These are phyloP conservation scores for Ormyrus rosae DNA, from an alignment of 2,888 invertebrate genomes.

Conservation along the genomic window DNA sequence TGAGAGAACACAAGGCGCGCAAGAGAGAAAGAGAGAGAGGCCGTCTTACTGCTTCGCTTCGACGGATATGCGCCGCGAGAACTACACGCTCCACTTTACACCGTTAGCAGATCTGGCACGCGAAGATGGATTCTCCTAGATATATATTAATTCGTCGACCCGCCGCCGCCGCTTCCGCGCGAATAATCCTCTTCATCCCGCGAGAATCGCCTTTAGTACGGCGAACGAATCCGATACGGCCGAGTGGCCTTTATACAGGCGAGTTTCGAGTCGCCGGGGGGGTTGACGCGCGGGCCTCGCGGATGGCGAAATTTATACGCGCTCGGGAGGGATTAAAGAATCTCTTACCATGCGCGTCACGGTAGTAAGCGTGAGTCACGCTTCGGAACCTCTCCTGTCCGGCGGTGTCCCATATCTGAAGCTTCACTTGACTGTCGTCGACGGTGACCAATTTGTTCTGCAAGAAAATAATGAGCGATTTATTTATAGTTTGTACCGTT, in stretches of 20 bases:
- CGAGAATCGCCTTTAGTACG: too few relatives aligned
- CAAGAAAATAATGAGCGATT: constrained; percentile 53
- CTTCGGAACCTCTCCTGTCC: constrained; percentile 96
- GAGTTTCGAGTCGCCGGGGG: neutral
- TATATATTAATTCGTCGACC: too few relatives aligned
- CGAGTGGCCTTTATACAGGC: neutral
- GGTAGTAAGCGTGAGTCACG: constrained; percentile 95
- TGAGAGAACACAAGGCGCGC: too few relatives aligned
- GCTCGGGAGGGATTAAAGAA: constrained; percentile 24
- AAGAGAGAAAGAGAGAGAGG: too few relatives aligned
- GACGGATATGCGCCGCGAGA: neutral
- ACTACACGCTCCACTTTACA: constrained; percentile 22
- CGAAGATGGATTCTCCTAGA: too few relatives aligned
- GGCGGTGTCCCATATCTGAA: constrained; percentile 98
- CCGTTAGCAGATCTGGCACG: too few relatives aligned
- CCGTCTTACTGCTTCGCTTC: too few relatives aligned
- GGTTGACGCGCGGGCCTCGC: constrained; percentile 4
- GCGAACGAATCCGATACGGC: too few relatives aligned
- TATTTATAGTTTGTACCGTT: neutral
- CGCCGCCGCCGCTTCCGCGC: too few relatives aligned
- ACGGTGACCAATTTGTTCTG: constrained; percentile 91
- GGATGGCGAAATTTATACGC: constrained; percentile 13
- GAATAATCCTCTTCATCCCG: too few relatives aligned
- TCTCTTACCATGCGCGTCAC: constrained; percentile 92
- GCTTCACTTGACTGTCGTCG: constrained; percentile 91